Evolutionary conservation across 53 echinoderm and acorn worm species (phyloP).

Genomic region (Arbacia lixula): DNA sequence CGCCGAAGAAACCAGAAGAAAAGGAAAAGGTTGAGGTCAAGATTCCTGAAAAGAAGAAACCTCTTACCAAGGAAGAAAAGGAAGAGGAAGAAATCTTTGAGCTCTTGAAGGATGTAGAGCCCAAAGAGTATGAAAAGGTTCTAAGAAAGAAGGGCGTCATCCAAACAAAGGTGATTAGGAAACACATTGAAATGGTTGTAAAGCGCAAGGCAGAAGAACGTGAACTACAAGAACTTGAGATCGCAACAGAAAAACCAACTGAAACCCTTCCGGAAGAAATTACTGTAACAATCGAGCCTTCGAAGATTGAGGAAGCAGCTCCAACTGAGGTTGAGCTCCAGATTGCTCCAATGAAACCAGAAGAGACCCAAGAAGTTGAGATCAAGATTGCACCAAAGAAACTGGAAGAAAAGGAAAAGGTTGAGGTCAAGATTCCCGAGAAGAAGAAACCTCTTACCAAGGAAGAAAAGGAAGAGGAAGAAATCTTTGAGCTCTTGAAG

Average conservation of each 20-base stretch:
- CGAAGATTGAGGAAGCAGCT: neutral
- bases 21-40: neutral
- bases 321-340: slow-evolving; percentile 7
- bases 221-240: neutral
- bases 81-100: slow-evolving; percentile 69
- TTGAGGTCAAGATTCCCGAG: neutral
- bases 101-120: slow-evolving; percentile 69
- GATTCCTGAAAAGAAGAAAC: slow-evolving; percentile 18
- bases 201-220: slow-evolving; percentile 57
- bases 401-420: neutral
- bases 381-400: neutral
- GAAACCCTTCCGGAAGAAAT: slow-evolving; percentile 4
- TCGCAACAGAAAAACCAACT: neutral
- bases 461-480: slow-evolving; percentile 49
- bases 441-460: neutral
- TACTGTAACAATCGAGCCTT: neutral
- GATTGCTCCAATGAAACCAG: neutral
- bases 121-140: slow-evolving; percentile 60
- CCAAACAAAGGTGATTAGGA: slow-evolving; percentile 55
- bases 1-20: slow-evolving; percentile 47
- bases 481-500: slow-evolving; percentile 73
- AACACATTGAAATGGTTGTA: slow-evolving; percentile 62
- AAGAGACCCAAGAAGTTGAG: neutral
- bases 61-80: neutral
- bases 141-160: slow-evolving; percentile 56